phyloP scores from a whole-genome alignment of 2,113 vertebrate species.

The western clawed frog (Xenopus tropicalis) region UCB_Xtro_10.0 CM004444.2:114772501-114773000 shows the following conservation, averaged over 20 bases:
- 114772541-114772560: neutral
- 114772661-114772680: slow-evolving; percentile 27
- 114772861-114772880: slow-evolving; percentile 45
- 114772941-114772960: neutral
- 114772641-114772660: slow-evolving; percentile 47
- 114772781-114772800: slow-evolving; percentile 44
- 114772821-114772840: slow-evolving; percentile 49
- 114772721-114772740: slow-evolving; percentile 3
- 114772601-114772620: slow-evolving; percentile 37
- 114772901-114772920: slow-evolving; percentile 45
- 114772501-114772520: neutral
- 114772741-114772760: slow-evolving; percentile 41
- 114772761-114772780: slow-evolving; percentile 51
- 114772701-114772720: slow-evolving; percentile 13
- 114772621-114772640: slow-evolving; percentile 57
- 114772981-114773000: neutral
- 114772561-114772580: neutral
- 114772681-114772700: slow-evolving; percentile 22
- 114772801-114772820: slow-evolving; percentile 51
- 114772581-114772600: slow-evolving; percentile 31
- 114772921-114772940: slow-evolving; percentile 35
- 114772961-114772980: slow-evolving; percentile 2
- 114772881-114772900: slow-evolving; percentile 36
- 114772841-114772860: slow-evolving; percentile 31
- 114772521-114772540: no score